Conservation (phyloP, 1,140 invertebrate genomes). For the Lucilia sericata region DNA sequence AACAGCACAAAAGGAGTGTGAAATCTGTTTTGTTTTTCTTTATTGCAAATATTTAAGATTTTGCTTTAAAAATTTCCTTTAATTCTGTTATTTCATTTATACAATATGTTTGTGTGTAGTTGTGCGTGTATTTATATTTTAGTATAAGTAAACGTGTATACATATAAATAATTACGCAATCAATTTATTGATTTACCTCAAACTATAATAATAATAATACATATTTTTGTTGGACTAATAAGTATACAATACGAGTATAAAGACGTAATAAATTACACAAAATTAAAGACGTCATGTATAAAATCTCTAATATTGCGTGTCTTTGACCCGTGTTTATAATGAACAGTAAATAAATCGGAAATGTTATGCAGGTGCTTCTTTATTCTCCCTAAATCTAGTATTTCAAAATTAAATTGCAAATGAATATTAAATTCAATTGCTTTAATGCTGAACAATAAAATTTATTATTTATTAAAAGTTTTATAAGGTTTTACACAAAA, state of each 20-base stretch:
- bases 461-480: too few species aligned
- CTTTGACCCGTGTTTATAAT: not conserved
- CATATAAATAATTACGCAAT: constrained; percentile 17
- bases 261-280: not conserved
- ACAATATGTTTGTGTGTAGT: not conserved
- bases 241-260: too few species aligned
- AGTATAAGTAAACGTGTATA: not conserved
- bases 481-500: too few species aligned
- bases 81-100: not conserved
- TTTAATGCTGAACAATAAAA: too few species aligned
- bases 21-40: not conserved
- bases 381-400: not conserved
- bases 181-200: constrained; percentile 15
- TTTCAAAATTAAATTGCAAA: not conserved
- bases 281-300: constrained; percentile 19
- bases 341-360: too few species aligned
- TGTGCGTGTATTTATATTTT: not conserved
- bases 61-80: not conserved
- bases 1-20: not conserved
- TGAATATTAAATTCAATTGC: not conserved
- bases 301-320: not conserved
- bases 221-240: too few species aligned
- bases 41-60: not conserved
- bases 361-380: not conserved
- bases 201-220: not conserved